Evolutionary conservation across 1,140 invertebrate genomes (phyloP).

Genomic region (Cydia strobilella): DNA sequence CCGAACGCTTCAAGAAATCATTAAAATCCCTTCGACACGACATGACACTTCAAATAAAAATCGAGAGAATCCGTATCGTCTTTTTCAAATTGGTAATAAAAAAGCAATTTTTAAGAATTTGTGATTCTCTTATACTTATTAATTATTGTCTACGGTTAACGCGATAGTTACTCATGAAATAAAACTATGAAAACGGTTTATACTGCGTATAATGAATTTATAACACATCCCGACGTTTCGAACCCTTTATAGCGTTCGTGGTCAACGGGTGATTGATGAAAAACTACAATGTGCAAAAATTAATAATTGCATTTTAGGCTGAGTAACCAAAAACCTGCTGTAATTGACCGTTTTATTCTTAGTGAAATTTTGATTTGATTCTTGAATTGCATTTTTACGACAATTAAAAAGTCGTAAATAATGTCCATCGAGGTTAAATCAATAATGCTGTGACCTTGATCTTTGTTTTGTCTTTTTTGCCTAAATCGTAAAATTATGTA

Average conservation of each 20-base stretch:
- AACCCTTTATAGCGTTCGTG: too few species aligned
- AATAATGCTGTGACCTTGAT: background rate
- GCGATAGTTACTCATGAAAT: too few species aligned
- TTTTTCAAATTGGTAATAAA: background rate
- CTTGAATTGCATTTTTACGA: background rate
- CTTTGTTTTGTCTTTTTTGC: background rate
- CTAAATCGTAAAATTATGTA: background rate
- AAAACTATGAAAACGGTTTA: too few species aligned
- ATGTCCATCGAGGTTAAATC: background rate
- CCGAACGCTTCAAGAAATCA: background rate
- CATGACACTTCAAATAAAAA: constrained; percentile 9
- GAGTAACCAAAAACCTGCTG: too few species aligned
- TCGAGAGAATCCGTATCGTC: background rate
- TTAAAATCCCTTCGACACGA: background rate
- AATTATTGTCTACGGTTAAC: too few species aligned
- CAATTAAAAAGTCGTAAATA: background rate
- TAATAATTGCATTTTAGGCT: too few species aligned
- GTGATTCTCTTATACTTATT: background rate
- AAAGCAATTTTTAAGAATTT: background rate
- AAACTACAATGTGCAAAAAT: too few species aligned
- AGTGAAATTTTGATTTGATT: too few species aligned
- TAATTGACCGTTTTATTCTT: too few species aligned
- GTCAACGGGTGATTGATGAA: too few species aligned
- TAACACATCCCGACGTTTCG: too few species aligned
- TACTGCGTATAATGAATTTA: too few species aligned